These are phyloP conservation scores for Sarcophaga caerulescens DNA, from an alignment of 2,888 invertebrate genomes.

Conservation along the genomic window DNA sequence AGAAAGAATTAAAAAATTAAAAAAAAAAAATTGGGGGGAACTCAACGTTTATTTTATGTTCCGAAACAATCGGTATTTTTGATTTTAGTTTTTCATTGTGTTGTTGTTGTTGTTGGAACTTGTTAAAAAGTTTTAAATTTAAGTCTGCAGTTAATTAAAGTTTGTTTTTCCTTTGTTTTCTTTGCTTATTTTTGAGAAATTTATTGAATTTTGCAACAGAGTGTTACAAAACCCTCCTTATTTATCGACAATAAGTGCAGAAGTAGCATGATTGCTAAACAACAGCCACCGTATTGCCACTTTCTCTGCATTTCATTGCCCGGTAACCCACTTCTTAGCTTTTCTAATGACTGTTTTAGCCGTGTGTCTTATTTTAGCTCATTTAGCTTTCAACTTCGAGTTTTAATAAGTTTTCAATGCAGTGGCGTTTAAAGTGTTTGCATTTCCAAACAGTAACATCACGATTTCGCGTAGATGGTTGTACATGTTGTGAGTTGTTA, in stretches of 20 bases:
- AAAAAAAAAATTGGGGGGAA: no score
- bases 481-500: background rate
- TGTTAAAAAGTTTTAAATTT: conserved; percentile 44
- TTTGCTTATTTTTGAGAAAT: conserved; percentile 1
- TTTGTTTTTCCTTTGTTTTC: conserved; percentile 19
- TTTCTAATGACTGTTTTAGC: no score
- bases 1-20: no score
- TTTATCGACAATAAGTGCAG: no score
- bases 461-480: background rate
- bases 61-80: background rate
- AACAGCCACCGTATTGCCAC: background rate
- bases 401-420: conserved; percentile 34
- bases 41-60: no score
- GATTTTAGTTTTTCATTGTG: background rate
- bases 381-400: background rate
- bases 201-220: conserved; percentile 15
- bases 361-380: no score
- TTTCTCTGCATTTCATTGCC: background rate
- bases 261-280: background rate
- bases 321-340: no score
- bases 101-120: background rate
- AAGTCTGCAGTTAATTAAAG: conserved; percentile 60
- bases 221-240: no score
- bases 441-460: background rate
- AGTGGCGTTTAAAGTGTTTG: conserved; percentile 26